Conservation (phyloP, 2,888 invertebrate species). For the Cryptocephalus moraei region DNA sequence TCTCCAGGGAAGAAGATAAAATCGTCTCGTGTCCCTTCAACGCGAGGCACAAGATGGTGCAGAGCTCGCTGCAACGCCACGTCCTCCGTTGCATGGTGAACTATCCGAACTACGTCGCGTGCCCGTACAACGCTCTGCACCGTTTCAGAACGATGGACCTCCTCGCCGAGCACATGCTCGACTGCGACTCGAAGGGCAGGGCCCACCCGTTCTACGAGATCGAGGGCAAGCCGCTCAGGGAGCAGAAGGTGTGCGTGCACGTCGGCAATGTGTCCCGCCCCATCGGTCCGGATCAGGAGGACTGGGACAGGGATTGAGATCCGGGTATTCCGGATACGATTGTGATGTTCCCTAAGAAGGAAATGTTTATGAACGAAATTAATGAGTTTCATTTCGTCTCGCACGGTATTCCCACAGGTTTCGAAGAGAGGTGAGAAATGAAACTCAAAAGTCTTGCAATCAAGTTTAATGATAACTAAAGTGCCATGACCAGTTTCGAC, state of each 20-base stretch:
- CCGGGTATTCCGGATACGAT: not conserved
- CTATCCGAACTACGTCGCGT: conserved; percentile 27
- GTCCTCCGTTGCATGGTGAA: conserved; percentile 31
- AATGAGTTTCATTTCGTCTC: not conserved
- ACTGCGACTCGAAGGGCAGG: conserved; percentile 20
- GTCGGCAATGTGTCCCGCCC: conserved; percentile 12
- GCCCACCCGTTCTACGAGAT: conserved; percentile 5
- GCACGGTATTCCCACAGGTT: no score
- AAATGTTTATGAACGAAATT: not conserved
- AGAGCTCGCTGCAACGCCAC: conserved; percentile 28
- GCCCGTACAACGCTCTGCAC: conserved; percentile 32
- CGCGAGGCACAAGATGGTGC: conserved; percentile 23
- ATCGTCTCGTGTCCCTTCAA: conserved; percentile 30
- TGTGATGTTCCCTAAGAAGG: no score
- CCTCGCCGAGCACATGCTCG: conserved; percentile 23
- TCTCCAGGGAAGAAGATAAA: no score
- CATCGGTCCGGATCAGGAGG: conserved; percentile 21
- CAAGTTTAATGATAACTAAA: no score
- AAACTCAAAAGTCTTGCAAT: no score
- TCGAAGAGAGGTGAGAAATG: no score
- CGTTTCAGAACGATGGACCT: conserved; percentile 23
- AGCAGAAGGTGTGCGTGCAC: conserved; percentile 8
- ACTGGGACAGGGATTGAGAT: conserved; percentile 22
- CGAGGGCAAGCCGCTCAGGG: conserved; percentile 3
- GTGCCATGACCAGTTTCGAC: no score